Evolutionary conservation across 1,140 invertebrate genomes (phyloP).

Genomic region (Hormaphis cornu): DNA sequence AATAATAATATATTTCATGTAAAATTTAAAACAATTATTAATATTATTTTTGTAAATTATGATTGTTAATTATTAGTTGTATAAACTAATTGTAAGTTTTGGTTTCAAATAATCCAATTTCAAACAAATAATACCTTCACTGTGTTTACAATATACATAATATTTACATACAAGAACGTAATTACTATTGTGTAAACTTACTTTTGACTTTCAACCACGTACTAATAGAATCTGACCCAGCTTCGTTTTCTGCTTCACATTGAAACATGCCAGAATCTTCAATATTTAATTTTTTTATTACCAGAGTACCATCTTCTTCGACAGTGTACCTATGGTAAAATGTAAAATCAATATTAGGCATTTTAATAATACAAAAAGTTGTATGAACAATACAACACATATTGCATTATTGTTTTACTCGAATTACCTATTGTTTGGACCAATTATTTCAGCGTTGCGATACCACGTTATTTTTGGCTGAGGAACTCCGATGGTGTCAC

Average conservation of each 20-base stretch:
- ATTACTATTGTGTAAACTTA: conserved; percentile 51
- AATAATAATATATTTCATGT: no score
- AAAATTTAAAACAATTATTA: no score
- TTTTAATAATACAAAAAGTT: background rate
- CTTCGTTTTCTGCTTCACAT: conserved; percentile 80
- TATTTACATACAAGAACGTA: background rate
- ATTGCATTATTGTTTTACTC: background rate
- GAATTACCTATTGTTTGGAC: conserved; percentile 17
- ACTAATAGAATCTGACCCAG: conserved; percentile 76
- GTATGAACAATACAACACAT: background rate
- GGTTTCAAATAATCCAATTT: no score
- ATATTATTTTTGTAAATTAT: no score
- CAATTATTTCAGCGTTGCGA: conserved; percentile 51
- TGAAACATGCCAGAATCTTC: conserved; percentile 91
- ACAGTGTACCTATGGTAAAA: conserved; percentile 51
- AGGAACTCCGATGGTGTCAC: conserved; percentile 67
- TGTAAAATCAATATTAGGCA: background rate
- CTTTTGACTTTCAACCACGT: conserved; percentile 94
- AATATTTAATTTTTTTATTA: conserved; percentile 71
- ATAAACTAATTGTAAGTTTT: no score
- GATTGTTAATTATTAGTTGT: no score
- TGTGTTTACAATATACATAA: no score
- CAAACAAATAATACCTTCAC: no score
- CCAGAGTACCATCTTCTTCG: conserved; percentile 67
- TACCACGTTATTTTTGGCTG: conserved; percentile 70